Base-by-base conservation (phyloP, 2,113 vertebrate species). In the Gobio gobio region DNA sequence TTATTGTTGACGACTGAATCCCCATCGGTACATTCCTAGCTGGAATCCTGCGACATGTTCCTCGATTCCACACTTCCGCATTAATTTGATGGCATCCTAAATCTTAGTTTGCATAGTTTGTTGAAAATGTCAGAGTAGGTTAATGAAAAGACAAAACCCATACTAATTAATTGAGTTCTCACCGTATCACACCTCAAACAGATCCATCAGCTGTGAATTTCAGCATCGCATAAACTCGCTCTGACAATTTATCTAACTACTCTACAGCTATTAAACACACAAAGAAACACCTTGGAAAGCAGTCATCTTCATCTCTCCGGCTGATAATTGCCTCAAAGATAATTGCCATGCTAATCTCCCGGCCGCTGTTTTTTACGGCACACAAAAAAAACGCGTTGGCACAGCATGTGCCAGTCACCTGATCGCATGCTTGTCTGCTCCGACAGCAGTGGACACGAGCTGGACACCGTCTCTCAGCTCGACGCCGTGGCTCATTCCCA, bases 251-350 rank as follows among this genome's bases (percentile, higher is more conserved):
- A 88, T 88, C 85, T 86, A 87, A 86, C 68, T 84, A 63, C 56
- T 88, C 86, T 80, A 88, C 86, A 90, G 88, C 88, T 90, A 87
- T 89, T 86, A 85, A 88, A 87, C 79, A 76, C 85, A 81, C 58
- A 73, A 87, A 86, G 87, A 89, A 88, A 90, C 89, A 91, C 90
- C 93, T 94, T 92, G 89, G 85, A 87, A 70, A 92, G 88, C 91
- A 63, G 86, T 75, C 58, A 72, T 89, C 92, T 93, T 94, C 91
- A 92, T 93, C 91, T 89, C 84, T 83, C 84, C 79, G 86, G 84
- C 91, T 91, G 92, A 93, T 95, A 95, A 95, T 95, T 94, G 94
- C 93, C 93, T 93, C 92, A 91, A 89, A 91, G 92, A 93, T 95
- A 94, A 94, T 95, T 95, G 94, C 89, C 89, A 86, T 88, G 89